Evolutionary conservation across 1,140 invertebrate genomes (phyloP).

Genomic region (Andricus grossulariae): DNA sequence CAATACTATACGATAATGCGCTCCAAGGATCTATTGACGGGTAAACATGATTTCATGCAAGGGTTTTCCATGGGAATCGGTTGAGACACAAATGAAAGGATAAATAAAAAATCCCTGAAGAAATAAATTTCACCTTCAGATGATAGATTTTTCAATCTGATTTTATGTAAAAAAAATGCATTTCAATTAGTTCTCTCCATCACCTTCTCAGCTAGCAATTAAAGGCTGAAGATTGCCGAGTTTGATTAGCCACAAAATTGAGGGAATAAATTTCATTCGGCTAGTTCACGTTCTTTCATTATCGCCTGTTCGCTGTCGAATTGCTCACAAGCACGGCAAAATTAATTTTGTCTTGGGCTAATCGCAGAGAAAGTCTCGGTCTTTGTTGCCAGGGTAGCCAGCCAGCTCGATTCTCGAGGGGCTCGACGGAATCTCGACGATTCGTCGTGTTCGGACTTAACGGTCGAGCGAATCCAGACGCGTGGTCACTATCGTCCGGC

Average conservation of each 20-base stretch:
- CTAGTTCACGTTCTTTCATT: slow-evolving; percentile 37
- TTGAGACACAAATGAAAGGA: no score
- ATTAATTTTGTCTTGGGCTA: slow-evolving; percentile 16
- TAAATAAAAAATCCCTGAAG: no score
- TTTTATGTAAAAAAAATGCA: no score
- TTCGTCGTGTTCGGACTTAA: background rate
- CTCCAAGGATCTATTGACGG: slow-evolving; percentile 1
- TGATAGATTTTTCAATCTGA: no score
- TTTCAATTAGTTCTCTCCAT: no score
- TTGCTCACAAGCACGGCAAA: slow-evolving; percentile 33
- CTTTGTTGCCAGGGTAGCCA: background rate
- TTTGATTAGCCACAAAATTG: slow-evolving; percentile 1
- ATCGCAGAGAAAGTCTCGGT: slow-evolving; percentile 22
- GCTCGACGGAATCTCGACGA: slow-evolving; percentile 10
- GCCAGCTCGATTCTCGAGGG: background rate
- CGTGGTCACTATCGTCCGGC: slow-evolving; percentile 24
- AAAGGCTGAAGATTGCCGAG: background rate
- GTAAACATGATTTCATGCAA: no score
- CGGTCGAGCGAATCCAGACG: slow-evolving; percentile 3
- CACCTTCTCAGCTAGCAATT: background rate
- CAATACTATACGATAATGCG: slow-evolving; percentile 65
- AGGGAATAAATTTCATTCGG: slow-evolving; percentile 28
- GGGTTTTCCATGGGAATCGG: no score
- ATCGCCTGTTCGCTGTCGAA: slow-evolving; percentile 25
- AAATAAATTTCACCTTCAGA: no score